Evolutionary conservation across 2,888 invertebrate species (phyloP), one percentile per base, ranked within the genome.

Genomic region (Scaptomyza reducta): DNA sequence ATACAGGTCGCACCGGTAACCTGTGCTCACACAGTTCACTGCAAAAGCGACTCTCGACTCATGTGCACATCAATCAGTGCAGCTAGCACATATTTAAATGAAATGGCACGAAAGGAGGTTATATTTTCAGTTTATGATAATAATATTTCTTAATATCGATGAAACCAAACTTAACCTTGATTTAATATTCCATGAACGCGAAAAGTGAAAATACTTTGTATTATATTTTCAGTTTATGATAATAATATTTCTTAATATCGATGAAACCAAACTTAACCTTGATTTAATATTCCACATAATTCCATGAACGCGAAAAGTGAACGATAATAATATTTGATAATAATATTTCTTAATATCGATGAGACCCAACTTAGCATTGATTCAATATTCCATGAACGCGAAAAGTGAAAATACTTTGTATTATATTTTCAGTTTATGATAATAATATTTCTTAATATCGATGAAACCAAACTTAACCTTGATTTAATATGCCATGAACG

Each of bases 21-120:
- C 70, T 51, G 55, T 58, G 71, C 59, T 75, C 56, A 59, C 51
- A 64, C 47, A 42, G 51, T 49, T 70, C 41, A 75, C 44, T 57
- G 60, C n/a, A 45, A 40, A 64, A 53, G 49, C 49, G 14, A 27
- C 45, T 31, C 55, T 54, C 14, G 45, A 49, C 40, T 40, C 65
- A 49, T 64, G 47, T 59, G 56, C 56, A 46, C 72, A 75, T 73
- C 73, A 71, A 60, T 73, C 73, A 60, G 53, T 13, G 10, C 46
- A 40, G 18, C 29, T 40, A 38, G 18, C 33, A n/a, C 3, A 60
- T 40, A 25, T 33, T 31, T n/a, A 33, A 57, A 60, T 57, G 33
- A 56, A 13, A 16, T 18, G 42, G 25, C 14, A 18, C n/a, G 27
- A 13, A n/a, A 33, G 11, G 2, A 3, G 6, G n/a, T n/a, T 22